Base-by-base conservation (phyloP, 2,113 vertebrate genomes). In the Dasyurus viverrinus region DNA sequence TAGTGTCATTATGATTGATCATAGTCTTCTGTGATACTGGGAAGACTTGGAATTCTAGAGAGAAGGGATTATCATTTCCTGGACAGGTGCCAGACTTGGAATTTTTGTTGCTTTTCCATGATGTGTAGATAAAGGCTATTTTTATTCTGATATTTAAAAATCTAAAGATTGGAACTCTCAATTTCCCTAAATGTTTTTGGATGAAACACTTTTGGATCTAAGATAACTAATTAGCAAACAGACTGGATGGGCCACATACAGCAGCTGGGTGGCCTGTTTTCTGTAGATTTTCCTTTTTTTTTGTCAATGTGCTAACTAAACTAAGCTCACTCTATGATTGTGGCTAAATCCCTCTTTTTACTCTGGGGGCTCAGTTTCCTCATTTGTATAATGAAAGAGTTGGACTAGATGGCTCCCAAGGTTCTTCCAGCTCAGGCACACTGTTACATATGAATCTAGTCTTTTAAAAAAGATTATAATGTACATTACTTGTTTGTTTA, bases 221-320 rank as follows among this genome's bases (percentile, higher is more conserved):
- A 97, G 93, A 30, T 96, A 90, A 90, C 90, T 97, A 93, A 97
- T 97, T 96, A 97, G 57, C 93, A 96, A 93, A 48, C 42, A 94
- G 92, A 54, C 48, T 84, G 93, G 42, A 96, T 9, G 76, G 42
- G 54, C 68, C 19, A 57, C 3, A 46, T 50, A 9, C 52, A 60
- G 91, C 25, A 50, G 36, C 68, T 16, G 26, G 50, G 52, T 23
- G 60, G 19, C 46, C 26, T 94, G 48, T 92, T 16, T 57, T 22
- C 12, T 57, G 57, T 93, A 24, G 26, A 16, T 91, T 89, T 27
- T 92, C 76, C 53, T n/a, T 68, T 54, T 7, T 24, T 89, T 42
- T 96, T 25, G 57, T 95, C 90, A 76, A 52, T 96, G 60, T 52
- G 89, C 55, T 50, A 48, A 94, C 25, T 47, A 92, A 76, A n/a